Conservation (phyloP, 2,113 vertebrate species). For the Pontoporia blainvillei region DNA sequence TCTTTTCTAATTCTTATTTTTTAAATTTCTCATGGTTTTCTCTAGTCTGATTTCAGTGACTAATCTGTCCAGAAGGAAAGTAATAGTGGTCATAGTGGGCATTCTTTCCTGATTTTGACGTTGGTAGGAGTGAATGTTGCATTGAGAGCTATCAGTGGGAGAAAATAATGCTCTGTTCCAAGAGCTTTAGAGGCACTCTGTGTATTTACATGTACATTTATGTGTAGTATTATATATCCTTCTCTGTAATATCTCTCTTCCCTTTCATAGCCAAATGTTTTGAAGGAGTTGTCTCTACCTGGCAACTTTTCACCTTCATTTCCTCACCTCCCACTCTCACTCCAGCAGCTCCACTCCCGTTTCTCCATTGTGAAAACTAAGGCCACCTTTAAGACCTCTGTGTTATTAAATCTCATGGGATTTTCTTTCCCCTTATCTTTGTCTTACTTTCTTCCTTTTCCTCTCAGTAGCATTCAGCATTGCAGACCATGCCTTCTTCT, state of each 20-base stretch:
- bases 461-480: background rate
- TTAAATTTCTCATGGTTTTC: background rate
- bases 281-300: background rate
- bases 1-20: background rate
- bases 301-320: background rate
- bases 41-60: background rate
- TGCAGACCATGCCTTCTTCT: background rate
- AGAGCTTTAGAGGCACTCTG: background rate
- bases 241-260: background rate
- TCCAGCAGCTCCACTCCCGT: background rate
- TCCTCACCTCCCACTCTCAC: background rate
- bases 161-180: background rate
- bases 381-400: background rate
- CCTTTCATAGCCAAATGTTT: background rate
- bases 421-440: background rate
- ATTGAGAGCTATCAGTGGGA: background rate
- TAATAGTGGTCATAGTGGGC: background rate
- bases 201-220: background rate
- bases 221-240: background rate
- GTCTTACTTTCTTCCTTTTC: background rate
- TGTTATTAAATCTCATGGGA: background rate
- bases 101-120: background rate
- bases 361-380: background rate
- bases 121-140: background rate
- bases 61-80: background rate